Evolutionary conservation across 2,797 vertebrate genomes (phyloP), one percentile per base, ranked within the genome.

Genomic region (Sebastes miniatus): DNA sequence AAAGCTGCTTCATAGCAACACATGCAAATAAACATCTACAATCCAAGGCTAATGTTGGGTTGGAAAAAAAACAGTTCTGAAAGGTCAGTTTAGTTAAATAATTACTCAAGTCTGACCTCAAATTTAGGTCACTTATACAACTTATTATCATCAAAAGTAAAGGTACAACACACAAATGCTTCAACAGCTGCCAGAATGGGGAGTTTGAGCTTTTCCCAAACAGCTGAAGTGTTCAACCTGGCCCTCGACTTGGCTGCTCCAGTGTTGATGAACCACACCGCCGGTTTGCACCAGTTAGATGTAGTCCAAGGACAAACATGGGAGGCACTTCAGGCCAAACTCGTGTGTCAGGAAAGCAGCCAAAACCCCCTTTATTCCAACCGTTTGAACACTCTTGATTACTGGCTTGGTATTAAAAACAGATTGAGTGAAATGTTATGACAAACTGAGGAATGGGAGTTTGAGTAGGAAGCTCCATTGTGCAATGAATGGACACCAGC

Each of bases 271-370:
- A 77, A 57, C 52, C 62, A 68, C 69, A 82, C 29, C 68, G 47
- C 70, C 56, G 54, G 68, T 83, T 76, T 63, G 18, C 76, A 54
- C 27, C 72, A 65, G 85, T 84, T 83, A 67, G 77, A 84, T 76
- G 73, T 68, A 71, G 81, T 88, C 88, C 90, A 93, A 92, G 90
- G 92, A 91, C 92, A 86, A 85, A 86, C 72, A 68, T 5, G 31
- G 62, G 79, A 79, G 77, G 67, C 63, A 57, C 81, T 86, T 87
- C 69, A 88, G 86, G 71, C 79, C 65, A 76, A 83, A 80, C 73
- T 31, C 4, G 13, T 84, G 47, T 84, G 69, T 86, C 83, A 77
- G 85, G 77, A 87, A 69, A 71, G 36, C 36, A 65, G 78, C 83
- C 81, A 88, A 80, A 75, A 68, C 66, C 75, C 62, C 39, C 59